Evolutionary conservation across 2,113 vertebrate genomes (phyloP), one percentile per base, ranked within the genome.

Genomic region (Bubo bubo): DNA sequence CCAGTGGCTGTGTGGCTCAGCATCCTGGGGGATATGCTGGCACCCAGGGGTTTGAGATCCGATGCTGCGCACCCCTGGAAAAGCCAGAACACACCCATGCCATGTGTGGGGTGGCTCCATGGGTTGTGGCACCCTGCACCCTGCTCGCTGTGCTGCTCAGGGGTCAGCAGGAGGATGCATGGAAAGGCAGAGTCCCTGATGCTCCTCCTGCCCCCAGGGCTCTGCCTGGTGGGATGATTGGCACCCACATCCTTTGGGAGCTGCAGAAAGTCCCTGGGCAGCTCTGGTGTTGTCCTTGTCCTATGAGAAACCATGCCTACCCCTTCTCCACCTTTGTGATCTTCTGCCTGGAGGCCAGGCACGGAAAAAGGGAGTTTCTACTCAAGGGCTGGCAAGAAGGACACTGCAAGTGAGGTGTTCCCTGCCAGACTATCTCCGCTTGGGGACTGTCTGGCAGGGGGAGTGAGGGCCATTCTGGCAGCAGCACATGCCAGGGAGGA

Each of bases 1-100:
- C 2, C 0, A 2, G 8, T 30, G 45, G 16, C 37, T 9, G 20
- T 1, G 16, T 47, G 50, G 26, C 35, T 81, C 30, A n/a, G 74
- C 22, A 8, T 56, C 39, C 35, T 0, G 0, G 32, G 19, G 28
- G 32, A 55, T 0, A 2, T 49, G 41, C 30, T 2, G 4, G 45
- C 28, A 68, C n/a, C 21, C 37, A 3, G 8, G 9, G 15, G 7
- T 52, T 88, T 62, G 35, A 71, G 60, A 14, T 41, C 10, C 4
- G 5, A 9, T 9, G 24, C 53, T 1, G 2, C 1, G 4, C 8
- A 14, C 27, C 12, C 28, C n/a, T 34, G 32, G 53, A n/a, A 85
- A 74, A 66, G 27, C 12, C 66, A 12, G 12, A 14, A 37, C 17
- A 30, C 2, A 3, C 12, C 60, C 10, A 3, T 20, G 20, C 34